These are phyloP conservation scores for Yoshiicerus persimilis DNA, from an alignment of 1,140 invertebrate genomes.

Conservation along the genomic window DNA sequence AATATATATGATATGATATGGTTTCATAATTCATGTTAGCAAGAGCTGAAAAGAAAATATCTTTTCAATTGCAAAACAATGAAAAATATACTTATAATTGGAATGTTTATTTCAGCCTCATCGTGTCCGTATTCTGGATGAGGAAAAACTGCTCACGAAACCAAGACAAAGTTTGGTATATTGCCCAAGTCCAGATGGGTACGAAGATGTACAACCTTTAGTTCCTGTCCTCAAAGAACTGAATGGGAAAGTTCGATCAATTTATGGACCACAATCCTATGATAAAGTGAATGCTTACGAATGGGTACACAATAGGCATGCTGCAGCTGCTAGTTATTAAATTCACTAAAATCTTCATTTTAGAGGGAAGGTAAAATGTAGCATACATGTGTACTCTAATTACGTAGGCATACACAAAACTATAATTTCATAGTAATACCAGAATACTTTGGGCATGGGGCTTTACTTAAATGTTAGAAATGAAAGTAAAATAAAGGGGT, in stretches of 20 bases:
- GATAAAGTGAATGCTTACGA: conserved; percentile 9
- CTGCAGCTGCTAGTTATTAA: conserved; percentile 12
- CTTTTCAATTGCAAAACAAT: too few relatives aligned
- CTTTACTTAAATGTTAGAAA: too few relatives aligned
- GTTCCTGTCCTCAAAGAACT: neutral
- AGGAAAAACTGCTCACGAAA: neutral
- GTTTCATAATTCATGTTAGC: too few relatives aligned
- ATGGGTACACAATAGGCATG: neutral
- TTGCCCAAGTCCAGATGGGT: conserved; percentile 2
- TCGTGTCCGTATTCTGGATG: neutral
- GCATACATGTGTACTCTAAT: too few relatives aligned
- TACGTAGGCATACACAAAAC: too few relatives aligned
- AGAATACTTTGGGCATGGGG: too few relatives aligned
- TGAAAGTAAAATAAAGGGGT: too few relatives aligned
- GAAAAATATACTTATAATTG: neutral
- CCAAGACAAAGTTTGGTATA: conserved; percentile 22
- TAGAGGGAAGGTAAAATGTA: too few relatives aligned
- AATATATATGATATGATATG: too few relatives aligned
- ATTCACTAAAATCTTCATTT: neutral
- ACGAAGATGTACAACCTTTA: neutral
- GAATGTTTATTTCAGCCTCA: neutral
- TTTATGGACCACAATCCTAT: conserved; percentile 23
- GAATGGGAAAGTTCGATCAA: neutral
- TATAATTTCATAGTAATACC: too few relatives aligned
- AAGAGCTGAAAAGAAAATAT: too few relatives aligned